phyloP scores from a whole-genome alignment of 1,140 invertebrate genomes.

The Glomeris maerens region DNA sequence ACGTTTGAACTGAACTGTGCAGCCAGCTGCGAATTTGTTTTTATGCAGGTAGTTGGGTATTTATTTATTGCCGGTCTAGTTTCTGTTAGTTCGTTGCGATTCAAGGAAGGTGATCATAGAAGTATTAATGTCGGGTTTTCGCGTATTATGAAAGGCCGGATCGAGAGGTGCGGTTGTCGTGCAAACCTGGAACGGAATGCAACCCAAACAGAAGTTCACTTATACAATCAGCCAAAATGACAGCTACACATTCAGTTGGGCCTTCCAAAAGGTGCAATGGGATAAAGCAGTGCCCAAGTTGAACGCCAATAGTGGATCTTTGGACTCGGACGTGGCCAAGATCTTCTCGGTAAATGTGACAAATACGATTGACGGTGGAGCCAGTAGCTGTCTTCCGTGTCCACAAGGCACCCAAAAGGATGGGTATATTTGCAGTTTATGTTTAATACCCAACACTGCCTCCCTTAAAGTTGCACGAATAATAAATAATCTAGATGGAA shows the following conservation, averaged over 20 bases:
- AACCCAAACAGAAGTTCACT: conserved; percentile 26
- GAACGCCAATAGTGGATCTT: conserved; percentile 17
- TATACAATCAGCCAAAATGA: conserved; percentile 34
- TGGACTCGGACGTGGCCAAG: conserved; percentile 30
- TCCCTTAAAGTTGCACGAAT: not conserved
- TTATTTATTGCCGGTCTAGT: too few relatives aligned
- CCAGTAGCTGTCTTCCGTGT: conserved; percentile 38
- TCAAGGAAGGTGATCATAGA: too few relatives aligned
- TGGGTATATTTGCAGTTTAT: conserved; percentile 1
- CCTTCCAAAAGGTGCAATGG: conserved; percentile 38
- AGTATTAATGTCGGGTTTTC: too few relatives aligned
- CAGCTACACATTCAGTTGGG: conserved; percentile 40
- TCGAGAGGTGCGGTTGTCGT: conserved; percentile 30
- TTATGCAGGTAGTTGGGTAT: conserved; percentile 35
- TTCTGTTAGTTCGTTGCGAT: too few relatives aligned
- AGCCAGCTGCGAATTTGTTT: conserved; percentile 36
- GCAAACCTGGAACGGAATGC: conserved; percentile 32
- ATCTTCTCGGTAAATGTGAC: conserved; percentile 43
- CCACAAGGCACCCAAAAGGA: conserved; percentile 29
- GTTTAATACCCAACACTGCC: conserved; percentile 1
- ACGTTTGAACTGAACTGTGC: conserved; percentile 38
- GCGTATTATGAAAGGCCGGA: too few relatives aligned
- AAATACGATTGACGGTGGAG: conserved; percentile 44
- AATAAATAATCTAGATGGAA: not conserved
- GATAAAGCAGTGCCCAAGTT: conserved; percentile 21